These are phyloP conservation scores for Alviniconcha strummeri DNA, from an alignment of 2,888 invertebrate species.

Conservation along the genomic window DNA sequence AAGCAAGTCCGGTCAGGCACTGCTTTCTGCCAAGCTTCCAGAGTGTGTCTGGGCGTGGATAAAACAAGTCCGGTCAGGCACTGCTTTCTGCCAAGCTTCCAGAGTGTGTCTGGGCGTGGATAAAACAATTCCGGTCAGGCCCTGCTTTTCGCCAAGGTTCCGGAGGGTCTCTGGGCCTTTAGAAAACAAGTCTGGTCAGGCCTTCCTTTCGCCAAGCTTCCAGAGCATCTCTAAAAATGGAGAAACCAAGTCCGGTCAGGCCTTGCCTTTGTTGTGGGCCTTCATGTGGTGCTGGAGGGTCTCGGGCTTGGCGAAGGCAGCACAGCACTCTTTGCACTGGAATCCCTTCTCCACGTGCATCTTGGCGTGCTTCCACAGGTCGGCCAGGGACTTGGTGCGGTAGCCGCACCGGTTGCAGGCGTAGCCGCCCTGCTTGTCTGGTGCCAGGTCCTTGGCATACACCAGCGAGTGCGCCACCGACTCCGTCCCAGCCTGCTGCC, in stretches of 20 bases:
- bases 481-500: not conserved
- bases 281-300: constrained; percentile 5
- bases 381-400: not conserved
- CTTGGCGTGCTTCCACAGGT: not conserved
- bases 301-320: not conserved
- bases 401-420: constrained; percentile 6
- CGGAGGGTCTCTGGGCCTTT: too few relatives aligned
- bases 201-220: too few relatives aligned
- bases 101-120: too few relatives aligned
- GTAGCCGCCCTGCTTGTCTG: not conserved
- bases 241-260: too few relatives aligned
- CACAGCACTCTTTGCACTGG: not conserved
- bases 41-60: too few relatives aligned
- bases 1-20: too few relatives aligned
- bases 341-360: not conserved
- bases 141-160: too few relatives aligned
- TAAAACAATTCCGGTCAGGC: too few relatives aligned
- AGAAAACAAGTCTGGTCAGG: too few relatives aligned
- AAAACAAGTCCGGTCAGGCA: too few relatives aligned
- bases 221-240: too few relatives aligned
- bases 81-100: not conserved
- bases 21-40: too few relatives aligned
- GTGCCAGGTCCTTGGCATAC: not conserved
- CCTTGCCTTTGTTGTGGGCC: not conserved
- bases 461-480: constrained; percentile 1